Base-by-base conservation (phyloP, 2,888 invertebrate genomes). In the Latrodectus hesperus region DNA sequence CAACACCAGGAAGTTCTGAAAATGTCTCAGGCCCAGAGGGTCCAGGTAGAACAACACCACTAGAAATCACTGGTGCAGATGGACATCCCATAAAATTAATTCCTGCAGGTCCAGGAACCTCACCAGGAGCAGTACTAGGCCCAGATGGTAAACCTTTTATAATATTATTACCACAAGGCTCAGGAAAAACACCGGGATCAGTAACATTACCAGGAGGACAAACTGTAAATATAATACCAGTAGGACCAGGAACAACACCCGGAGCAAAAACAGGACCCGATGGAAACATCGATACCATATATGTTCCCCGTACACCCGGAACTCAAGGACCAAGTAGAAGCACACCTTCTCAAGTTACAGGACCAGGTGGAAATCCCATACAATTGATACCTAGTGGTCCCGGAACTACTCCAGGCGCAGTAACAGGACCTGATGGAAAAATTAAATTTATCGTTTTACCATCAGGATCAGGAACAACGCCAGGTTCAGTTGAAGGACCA, bases 261-360 rank as follows among this genome's bases (percentile, higher is more conserved):
- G 60, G 60, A 9, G 60, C 16, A 60, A 60, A 60, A 60, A 9
- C 10, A n/a, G 10, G 10, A 16, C 10, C 60, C 60, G n/a, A n/a
- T n/a, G n/a, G n/a, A n/a, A n/a, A n/a, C n/a, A n/a, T n/a, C n/a
- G n/a, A n/a, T n/a, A n/a, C n/a, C n/a, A n/a, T n/a, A n/a, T n/a
- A n/a, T n/a, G n/a, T n/a, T n/a, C n/a, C n/a, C n/a, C n/a, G n/a
- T n/a, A n/a, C n/a, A n/a, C n/a, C n/a, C n/a, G n/a, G n/a, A n/a
- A n/a, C n/a, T n/a, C n/a, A n/a, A n/a, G n/a, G n/a, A 12, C 55
- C 55, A 55, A 55, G 55, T 14, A 14, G 55, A 26, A 72, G 80
- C 9, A 73, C 80, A 10, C 72, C 80, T 26, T 72, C 80, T 26
- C 55, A 55, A 55, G 55, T 55, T 55, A 55, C 55, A 12, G 60